Base-by-base conservation (phyloP, 64 coral and sea anemone genomes). In the Porites lutea region DNA sequence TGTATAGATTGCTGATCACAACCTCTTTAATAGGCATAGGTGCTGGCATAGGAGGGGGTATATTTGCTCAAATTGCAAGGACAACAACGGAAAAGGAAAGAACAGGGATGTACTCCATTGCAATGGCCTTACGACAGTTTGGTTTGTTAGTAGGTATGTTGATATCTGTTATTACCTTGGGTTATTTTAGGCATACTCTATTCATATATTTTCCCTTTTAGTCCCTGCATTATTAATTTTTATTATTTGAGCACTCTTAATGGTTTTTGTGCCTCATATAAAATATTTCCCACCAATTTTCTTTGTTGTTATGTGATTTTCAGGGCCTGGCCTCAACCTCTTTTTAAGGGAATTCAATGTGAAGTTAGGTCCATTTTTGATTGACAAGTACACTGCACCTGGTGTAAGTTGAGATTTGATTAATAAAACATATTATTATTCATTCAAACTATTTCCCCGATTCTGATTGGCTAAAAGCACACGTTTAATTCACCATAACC, bases 61-160 rank as follows among this genome's bases (percentile, higher is more conserved):
- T 98, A 68, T 90, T 90, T 92, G 96, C 96, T 37, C 93, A 98
- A 71, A 98, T 98, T 88, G 96, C 96, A 78, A 91, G 96, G 52
- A 98, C 96, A 75, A 98, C 96, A 13, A 98, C 96, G 47, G 72
- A 92, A 20, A 16, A 98, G 50, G 96, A 98, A 86, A 88, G 96
- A 88, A 98, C 96, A 10, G 93, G 90, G 16, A 90, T 98, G 78
- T 98, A 87, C 64, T 98, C 96, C 43, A 95, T 95, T 74, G 86
- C 93, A 19, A 98, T 98, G 96, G 89, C 83, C 21, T 74, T 98
- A 2, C 27, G 93, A 5, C 96, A 98, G 78, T 77, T 95, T 90
- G 96, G 96, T 52, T 83, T 98, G 27, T 79, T 98, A 52, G 75
- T 98, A 81, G 96, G 96, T 98, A 49, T 23, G 92, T 61, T 6